These are phyloP conservation scores for Dendrolimus punctatus DNA, from an alignment of 1,140 invertebrate genomes.

Conservation along the genomic window DNA sequence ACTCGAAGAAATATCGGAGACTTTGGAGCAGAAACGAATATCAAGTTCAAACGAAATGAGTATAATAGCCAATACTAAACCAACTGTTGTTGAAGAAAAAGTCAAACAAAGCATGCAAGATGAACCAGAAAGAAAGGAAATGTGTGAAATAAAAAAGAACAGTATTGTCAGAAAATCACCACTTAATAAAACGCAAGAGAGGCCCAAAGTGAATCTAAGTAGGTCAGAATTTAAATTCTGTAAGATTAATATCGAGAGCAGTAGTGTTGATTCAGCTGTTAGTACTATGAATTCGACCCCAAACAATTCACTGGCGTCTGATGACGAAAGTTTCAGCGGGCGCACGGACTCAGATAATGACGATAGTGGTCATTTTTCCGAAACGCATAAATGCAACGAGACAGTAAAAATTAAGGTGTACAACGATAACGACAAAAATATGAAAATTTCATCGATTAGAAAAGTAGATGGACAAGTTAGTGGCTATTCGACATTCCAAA, in stretches of 20 bases:
- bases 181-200: conserved; percentile 73
- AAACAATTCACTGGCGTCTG: conserved; percentile 64
- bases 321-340: conserved; percentile 67
- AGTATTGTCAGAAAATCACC: conserved; percentile 72
- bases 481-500: conserved; percentile 65
- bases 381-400: conserved; percentile 63
- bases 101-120: conserved; percentile 64
- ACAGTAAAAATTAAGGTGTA: conserved; percentile 68
- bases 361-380: conserved; percentile 66
- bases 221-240: conserved; percentile 73
- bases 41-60: conserved; percentile 33
- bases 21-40: conserved; percentile 72
- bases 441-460: conserved; percentile 57
- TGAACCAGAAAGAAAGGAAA: conserved; percentile 58
- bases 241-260: conserved; percentile 69
- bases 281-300: conserved; percentile 58
- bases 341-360: conserved; percentile 68
- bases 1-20: conserved; percentile 80
- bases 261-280: conserved; percentile 59
- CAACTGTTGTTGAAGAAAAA: conserved; percentile 57
- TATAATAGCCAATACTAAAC: conserved; percentile 43
- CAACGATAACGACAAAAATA: conserved; percentile 59
- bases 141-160: conserved; percentile 71
- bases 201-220: conserved; percentile 73
- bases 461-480: conserved; percentile 62